Evolutionary conservation across 1,140 invertebrate genomes (phyloP), one percentile per base, ranked within the genome.

Genomic region (Saccostrea glomerata): DNA sequence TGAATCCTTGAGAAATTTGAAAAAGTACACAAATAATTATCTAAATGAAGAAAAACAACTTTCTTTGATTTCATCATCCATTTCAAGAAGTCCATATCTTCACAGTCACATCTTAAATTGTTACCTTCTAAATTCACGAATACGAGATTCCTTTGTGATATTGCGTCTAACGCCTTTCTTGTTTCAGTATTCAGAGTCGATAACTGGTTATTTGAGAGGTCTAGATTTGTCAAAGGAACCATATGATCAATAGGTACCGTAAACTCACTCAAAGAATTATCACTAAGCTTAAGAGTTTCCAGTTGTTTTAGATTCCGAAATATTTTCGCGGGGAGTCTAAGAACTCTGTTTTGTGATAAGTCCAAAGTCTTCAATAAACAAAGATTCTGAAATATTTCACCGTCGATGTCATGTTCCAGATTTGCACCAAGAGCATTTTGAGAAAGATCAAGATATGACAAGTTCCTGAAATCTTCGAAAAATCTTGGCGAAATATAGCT

Each of bases 151-250:
- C 55, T 83, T 83, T n/a, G 20, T 2, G 82, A 83, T 9, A 83
- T 94, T 90, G 96, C 95, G 88, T 83, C 40, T 6, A 83, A 23
- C 3, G 12, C 12, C 0, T 23, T 54, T 12, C 36, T 40, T 17
- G 40, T 83, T 47, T 47, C 7, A 7, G 5, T 11, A 47, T 20
- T 47, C 36, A 83, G 20, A 13, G 17, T 55, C n/a, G 36, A 55
- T 54, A 83, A 9, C 54, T 83, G 82, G 30, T 83, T 83, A n/a
- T 83, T 20, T 12, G 82, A 83, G 7, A 83, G 54, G 82, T 83
- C 82, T 0, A 83, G 82, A 9, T n/a, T 12, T 4, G n/a, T 4
- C 3, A 83, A n/a, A 0, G 9, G 36, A 11, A 17, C 12, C 82
- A 83, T 83, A 9, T 83, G 30, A n/a, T 12, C 2, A 4, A 83